These are phyloP conservation scores for Rattus rattus DNA, from an alignment of 2,113 vertebrate genomes.

Conservation along the genomic window DNA sequence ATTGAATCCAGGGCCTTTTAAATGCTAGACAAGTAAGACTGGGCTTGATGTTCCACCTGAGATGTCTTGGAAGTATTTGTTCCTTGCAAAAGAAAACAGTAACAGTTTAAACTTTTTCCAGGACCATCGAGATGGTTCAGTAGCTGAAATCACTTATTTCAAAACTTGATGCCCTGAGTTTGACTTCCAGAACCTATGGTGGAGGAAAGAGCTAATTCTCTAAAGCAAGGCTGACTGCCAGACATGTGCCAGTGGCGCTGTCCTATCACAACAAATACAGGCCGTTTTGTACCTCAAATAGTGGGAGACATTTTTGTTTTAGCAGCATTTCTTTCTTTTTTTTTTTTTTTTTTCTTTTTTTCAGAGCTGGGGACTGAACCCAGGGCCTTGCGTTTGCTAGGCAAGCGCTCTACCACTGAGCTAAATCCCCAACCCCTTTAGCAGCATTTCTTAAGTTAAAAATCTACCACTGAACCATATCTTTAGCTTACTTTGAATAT, in stretches of 20 bases:
- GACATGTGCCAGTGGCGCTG: background rate
- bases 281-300: background rate
- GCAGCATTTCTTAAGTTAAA: conserved; percentile 52
- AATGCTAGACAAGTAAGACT: background rate
- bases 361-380: too few relatives aligned
- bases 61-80: background rate
- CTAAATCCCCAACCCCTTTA: too few relatives aligned
- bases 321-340: background rate
- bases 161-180: background rate
- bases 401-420: too few relatives aligned
- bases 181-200: background rate
- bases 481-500: conserved; percentile 42
- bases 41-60: background rate
- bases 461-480: background rate
- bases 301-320: background rate
- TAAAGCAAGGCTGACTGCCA: background rate
- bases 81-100: background rate
- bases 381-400: too few relatives aligned
- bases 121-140: background rate
- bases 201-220: background rate
- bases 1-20: background rate
- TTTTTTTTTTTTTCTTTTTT: too few relatives aligned
- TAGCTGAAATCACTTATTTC: background rate
- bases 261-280: conserved; percentile 30
- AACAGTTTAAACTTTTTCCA: background rate